Base-by-base conservation (phyloP, 2,797 vertebrate genomes). In the Sebastes matsubarae region DNA sequence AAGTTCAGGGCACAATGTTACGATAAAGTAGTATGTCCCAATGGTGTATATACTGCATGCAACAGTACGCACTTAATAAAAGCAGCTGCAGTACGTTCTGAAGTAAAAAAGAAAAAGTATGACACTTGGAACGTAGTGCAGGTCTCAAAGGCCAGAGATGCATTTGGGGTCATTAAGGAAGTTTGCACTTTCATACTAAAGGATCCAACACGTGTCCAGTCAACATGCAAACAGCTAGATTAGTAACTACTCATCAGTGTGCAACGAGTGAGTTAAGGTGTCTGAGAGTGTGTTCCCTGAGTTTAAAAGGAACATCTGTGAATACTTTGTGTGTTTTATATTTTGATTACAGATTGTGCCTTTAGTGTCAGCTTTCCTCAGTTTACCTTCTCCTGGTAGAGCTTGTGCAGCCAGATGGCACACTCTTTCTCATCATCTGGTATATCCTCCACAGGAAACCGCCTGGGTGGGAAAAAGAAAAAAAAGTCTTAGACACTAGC, bases 341-440 rank as follows among this genome's bases (percentile, higher is more conserved):
- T 61, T 63, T 42, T 42, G 11, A 30, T 12, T 9, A 22, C n/a
- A 10, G 20, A 50, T 4, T 25, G 11, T 8, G 29, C 4, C 18
- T 63, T 65, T 54, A 65, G 12, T 29, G 29, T 22, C 6, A 13
- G 36, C 68, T 68, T 42, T 65, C 2, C 5, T 29, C 8, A 42
- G 11, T 34, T 76, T 94, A 99, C 99, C 97, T 99, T 99, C 90
- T 99, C 98, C 93, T 98, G 98, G 92, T 99, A 99, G 82, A 99
- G 96, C 83, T 97, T 98, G 90, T 99, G 98, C 81, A 99, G 97
- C 99, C 99, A 99, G 77, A 87, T 92, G 20, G 97, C 98, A 30
- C 98, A 99, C 91, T 97, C 97, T 68, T 95, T 95, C 87, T 99
- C 99, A 91, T 99, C 96, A 67, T 94, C 93, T 18, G 99, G 99